These are phyloP conservation scores for Leptocoma aspasia DNA, from an alignment of 2,113 vertebrate genomes.

Conservation along the genomic window DNA sequence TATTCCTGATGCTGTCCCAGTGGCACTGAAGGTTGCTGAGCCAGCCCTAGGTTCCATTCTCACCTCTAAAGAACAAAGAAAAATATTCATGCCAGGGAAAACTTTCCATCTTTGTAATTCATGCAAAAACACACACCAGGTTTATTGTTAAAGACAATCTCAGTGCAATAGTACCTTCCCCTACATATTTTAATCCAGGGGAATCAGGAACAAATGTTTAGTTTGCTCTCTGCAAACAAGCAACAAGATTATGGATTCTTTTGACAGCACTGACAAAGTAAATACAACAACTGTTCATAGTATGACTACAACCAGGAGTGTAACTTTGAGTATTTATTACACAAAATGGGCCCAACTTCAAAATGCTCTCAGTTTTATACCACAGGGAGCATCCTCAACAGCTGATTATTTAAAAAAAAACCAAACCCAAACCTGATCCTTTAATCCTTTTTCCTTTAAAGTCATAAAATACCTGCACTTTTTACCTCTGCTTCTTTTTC, in stretches of 20 bases:
- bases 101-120: background rate
- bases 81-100: background rate
- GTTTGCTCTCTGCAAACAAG: background rate
- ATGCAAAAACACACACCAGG: background rate
- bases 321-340: background rate
- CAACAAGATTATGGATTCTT: background rate
- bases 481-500: background rate
- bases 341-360: background rate
- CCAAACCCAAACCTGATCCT: background rate
- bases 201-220: background rate
- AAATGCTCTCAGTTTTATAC: background rate
- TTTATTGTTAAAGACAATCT: background rate
- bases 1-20: background rate
- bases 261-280: background rate
- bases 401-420: background rate
- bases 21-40: background rate
- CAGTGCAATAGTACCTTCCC: background rate
- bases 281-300: constrained; percentile 3
- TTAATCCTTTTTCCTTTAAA: background rate
- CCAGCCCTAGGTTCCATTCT: background rate
- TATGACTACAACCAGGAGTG: background rate
- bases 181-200: background rate
- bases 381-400: background rate
- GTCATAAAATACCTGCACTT: background rate
- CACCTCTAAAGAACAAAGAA: background rate